Conservation (phyloP, 2,113 vertebrate genomes). For the Scytalopus superciliaris region DNA sequence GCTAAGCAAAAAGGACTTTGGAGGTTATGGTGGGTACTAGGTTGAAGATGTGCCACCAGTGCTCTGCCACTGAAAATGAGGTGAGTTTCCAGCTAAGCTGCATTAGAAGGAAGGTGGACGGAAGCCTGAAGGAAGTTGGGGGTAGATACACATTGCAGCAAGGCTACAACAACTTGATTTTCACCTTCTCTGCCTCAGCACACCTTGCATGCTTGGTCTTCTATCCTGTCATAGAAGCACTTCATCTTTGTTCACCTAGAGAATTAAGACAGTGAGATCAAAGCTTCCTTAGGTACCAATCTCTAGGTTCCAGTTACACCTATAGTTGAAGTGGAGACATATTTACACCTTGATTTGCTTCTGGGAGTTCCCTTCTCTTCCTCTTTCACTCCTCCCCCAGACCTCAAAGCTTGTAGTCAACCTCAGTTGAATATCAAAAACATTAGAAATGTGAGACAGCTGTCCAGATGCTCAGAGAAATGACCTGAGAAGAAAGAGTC, state of each 20-base stretch:
- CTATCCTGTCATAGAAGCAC: background rate
- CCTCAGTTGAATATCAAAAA: background rate
- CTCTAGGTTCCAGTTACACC: slow-evolving; percentile 28
- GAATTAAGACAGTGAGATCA: slow-evolving; percentile 1
- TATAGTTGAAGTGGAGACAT: background rate
- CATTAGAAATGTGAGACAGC: slow-evolving; percentile 53
- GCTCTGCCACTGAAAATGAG: background rate
- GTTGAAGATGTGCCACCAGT: background rate
- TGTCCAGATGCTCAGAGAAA: slow-evolving; percentile 46
- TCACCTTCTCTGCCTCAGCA: background rate
- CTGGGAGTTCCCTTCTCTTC: background rate
- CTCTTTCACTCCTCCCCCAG: background rate
- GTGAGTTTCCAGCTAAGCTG: background rate
- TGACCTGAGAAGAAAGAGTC: slow-evolving; percentile 52
- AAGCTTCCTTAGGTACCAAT: slow-evolving; percentile 3
- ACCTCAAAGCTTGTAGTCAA: background rate
- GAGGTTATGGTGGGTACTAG: background rate
- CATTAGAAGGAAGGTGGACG: background rate
- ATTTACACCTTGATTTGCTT: slow-evolving; percentile 1
- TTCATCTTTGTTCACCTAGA: background rate
- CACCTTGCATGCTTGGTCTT: background rate
- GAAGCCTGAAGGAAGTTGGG: background rate
- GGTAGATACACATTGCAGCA: background rate
- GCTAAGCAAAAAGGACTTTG: background rate
- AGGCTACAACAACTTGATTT: background rate